Evolutionary conservation across 2,113 vertebrate species (phyloP).

Genomic region (Sander vitreus): DNA sequence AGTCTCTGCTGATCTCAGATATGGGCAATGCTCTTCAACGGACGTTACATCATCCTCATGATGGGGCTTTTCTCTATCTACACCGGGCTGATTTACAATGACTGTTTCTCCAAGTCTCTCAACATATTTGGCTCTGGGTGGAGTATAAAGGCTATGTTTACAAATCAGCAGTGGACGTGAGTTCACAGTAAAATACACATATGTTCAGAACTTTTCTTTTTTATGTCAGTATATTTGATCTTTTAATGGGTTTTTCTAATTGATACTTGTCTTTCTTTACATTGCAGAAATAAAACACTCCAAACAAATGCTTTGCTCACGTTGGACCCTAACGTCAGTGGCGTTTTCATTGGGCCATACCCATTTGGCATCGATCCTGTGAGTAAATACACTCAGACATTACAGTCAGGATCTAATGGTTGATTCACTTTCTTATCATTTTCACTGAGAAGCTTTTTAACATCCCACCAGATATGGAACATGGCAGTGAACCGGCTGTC

Average conservation of each 20-base stretch:
- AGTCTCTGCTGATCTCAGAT: conserved; percentile 84
- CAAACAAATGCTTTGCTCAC: conserved; percentile 83
- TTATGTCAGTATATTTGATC: background rate
- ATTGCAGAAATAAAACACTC: conserved; percentile 84
- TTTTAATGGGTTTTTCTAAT: background rate
- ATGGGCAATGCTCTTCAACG: conserved; percentile 93
- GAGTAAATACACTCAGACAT: conserved; percentile 62
- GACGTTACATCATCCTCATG: conserved; percentile 95
- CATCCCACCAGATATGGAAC: conserved; percentile 91
- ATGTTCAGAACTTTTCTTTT: background rate
- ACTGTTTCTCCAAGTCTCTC: conserved; percentile 97
- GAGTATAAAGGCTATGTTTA: conserved; percentile 94
- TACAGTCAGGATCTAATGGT: background rate
- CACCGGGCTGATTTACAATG: conserved; percentile 98
- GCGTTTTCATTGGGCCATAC: conserved; percentile 92
- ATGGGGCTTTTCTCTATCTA: conserved; percentile 98
- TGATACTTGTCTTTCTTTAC: background rate
- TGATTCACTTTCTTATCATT: background rate
- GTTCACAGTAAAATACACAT: conserved; percentile 49
- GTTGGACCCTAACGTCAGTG: conserved; percentile 91
- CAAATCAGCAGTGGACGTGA: conserved; percentile 93
- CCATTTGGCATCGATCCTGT: conserved; percentile 97
- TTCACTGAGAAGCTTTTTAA: conserved; percentile 14
- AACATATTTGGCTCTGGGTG: conserved; percentile 97
- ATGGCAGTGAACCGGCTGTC: conserved; percentile 94